These are phyloP conservation scores for Charanyca ferruginea DNA, from an alignment of 2,888 invertebrate genomes.

Conservation along the genomic window DNA sequence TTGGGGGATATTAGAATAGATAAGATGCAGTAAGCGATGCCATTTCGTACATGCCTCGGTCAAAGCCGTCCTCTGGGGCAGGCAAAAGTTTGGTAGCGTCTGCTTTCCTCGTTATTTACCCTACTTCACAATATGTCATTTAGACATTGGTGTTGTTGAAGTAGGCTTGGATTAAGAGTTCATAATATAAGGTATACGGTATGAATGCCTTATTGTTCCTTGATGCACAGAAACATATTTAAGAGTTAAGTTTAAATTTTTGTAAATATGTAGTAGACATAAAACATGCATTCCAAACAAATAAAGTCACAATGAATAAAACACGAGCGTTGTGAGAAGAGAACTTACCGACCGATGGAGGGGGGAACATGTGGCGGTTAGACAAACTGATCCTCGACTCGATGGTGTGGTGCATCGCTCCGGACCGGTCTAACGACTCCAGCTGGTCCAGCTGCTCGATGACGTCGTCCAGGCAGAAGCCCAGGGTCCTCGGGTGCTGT, in stretches of 20 bases:
- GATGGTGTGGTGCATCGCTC: slow-evolving; percentile 80
- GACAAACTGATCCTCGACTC: slow-evolving; percentile 77
- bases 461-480: slow-evolving; percentile 72
- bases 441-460: slow-evolving; percentile 74
- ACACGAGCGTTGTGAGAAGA: not conserved
- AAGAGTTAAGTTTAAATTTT: not conserved
- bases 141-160: not conserved
- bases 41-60: not conserved
- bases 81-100: no score
- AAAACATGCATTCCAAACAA: slow-evolving; percentile 30
- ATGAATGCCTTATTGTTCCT: not conserved
- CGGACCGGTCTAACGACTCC: slow-evolving; percentile 78
- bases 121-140: no score
- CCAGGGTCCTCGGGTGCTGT: slow-evolving; percentile 69
- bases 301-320: slow-evolving; percentile 7
- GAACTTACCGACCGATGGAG: slow-evolving; percentile 82
- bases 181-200: not conserved
- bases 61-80: not conserved
- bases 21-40: slow-evolving; percentile 28
- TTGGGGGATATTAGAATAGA: not conserved
- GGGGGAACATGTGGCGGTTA: slow-evolving; percentile 73
- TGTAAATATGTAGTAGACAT: slow-evolving; percentile 10
- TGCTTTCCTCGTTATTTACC: not conserved
- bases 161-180: not conserved
- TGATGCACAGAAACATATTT: not conserved